These are phyloP conservation scores for Saiga tatarica DNA, from an alignment of 2,113 vertebrate genomes.

Conservation along the genomic window DNA sequence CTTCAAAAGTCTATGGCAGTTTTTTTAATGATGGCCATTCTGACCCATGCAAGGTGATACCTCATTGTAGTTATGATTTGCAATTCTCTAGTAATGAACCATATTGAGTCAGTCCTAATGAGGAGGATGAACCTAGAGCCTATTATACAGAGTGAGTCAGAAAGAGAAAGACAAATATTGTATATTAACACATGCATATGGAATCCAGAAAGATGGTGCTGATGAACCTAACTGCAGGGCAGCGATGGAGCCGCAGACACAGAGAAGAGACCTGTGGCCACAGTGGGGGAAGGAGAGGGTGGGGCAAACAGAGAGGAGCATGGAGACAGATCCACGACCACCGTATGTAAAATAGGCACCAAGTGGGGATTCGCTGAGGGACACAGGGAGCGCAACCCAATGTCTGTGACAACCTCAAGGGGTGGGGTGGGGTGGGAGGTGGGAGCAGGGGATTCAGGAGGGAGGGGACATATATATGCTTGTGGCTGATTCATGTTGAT, in stretches of 20 bases:
- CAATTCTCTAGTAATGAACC: background rate
- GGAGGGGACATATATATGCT: background rate
- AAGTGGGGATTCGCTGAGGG: background rate
- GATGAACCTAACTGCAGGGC: background rate
- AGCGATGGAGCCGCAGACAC: rapidly evolving
- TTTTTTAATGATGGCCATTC: background rate
- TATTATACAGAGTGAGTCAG: background rate
- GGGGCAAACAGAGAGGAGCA: background rate
- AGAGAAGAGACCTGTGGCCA: background rate
- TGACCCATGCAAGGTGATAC: background rate
- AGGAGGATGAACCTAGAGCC: background rate
- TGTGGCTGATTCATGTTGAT: background rate
- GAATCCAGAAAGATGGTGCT: background rate
- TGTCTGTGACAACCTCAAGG: background rate
- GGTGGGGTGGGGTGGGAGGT: background rate
- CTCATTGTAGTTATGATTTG: background rate
- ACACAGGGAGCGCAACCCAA: background rate
- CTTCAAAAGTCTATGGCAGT: background rate
- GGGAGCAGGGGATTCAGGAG: background rate
- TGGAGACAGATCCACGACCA: too few species aligned
- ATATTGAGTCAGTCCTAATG: background rate
- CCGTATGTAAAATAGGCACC: rapidly evolving
- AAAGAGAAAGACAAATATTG: background rate
- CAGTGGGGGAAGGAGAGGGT: background rate
- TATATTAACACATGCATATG: background rate